These are phyloP conservation scores for Diaperis boleti DNA, from an alignment of 2,888 invertebrate genomes.

Conservation along the genomic window DNA sequence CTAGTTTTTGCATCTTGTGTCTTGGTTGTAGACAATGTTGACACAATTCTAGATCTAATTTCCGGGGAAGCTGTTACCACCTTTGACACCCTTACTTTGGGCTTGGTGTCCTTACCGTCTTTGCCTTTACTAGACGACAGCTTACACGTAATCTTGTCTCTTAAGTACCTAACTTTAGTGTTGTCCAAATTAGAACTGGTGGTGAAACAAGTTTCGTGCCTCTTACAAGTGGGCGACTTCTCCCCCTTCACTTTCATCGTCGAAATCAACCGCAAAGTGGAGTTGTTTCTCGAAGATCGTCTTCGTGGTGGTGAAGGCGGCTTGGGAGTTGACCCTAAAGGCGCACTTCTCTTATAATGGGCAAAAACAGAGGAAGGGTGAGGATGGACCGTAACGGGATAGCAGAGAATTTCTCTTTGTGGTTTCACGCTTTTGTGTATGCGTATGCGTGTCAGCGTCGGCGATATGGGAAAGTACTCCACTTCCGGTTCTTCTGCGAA, in stretches of 20 bases:
- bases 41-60: slow-evolving; percentile 63
- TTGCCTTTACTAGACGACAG: slow-evolving; percentile 65
- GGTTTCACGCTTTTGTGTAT: slow-evolving; percentile 74
- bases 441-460: slow-evolving; percentile 83
- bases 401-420: slow-evolving; percentile 72
- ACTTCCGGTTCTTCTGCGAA: slow-evolving; percentile 83
- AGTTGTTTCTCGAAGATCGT: slow-evolving; percentile 80
- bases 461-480: slow-evolving; percentile 86
- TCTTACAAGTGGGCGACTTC: slow-evolving; percentile 58
- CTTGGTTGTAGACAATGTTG: slow-evolving; percentile 61
- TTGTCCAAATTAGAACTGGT: slow-evolving; percentile 60
- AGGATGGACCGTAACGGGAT: slow-evolving; percentile 68
- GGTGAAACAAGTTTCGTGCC: slow-evolving; percentile 69
- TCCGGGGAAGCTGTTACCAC: slow-evolving; percentile 59
- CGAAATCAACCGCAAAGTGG: slow-evolving; percentile 75
- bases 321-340: slow-evolving; percentile 67
- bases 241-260: slow-evolving; percentile 65
- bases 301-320: slow-evolving; percentile 81
- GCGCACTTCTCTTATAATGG: slow-evolving; percentile 72
- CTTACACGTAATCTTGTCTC: slow-evolving; percentile 74
- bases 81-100: slow-evolving; percentile 57
- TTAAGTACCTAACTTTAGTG: slow-evolving; percentile 73
- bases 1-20: slow-evolving; percentile 63
- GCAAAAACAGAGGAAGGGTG: slow-evolving; percentile 69
- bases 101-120: slow-evolving; percentile 57